Evolutionary conservation across 92 coral and sea anemone species (phyloP).

Genomic region (Palythoa grandiflora): DNA sequence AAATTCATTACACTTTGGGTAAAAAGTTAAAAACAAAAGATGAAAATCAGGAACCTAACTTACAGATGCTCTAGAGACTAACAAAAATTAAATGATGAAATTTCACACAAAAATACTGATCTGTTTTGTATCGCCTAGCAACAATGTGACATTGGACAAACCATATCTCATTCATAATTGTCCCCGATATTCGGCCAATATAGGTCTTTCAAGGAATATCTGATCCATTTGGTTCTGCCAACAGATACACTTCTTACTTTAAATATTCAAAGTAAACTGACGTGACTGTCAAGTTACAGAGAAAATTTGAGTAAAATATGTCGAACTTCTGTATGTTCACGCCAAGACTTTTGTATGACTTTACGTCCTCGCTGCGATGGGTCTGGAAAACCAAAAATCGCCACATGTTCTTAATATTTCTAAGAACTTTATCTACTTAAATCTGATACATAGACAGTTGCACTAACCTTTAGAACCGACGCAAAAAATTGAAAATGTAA

Average conservation of each 20-base stretch:
- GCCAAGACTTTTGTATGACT: background rate
- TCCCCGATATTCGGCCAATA: background rate
- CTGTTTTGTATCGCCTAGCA: no score
- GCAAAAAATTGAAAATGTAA: no score
- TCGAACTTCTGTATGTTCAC: background rate
- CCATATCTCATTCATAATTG: no score
- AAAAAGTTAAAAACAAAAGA: background rate
- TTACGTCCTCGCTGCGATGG: background rate
- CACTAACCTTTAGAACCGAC: no score
- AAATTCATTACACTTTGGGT: background rate
- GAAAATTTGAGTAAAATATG: slow-evolving; percentile 2
- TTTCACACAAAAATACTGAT: no score
- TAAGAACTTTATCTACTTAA: slow-evolving; percentile 6
- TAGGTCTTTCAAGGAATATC: background rate
- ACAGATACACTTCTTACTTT: slow-evolving; percentile 1
- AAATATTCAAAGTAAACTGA: slow-evolving; percentile 1
- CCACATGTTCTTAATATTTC: slow-evolving; percentile 5
- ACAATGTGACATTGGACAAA: no score
- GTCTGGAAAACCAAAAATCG: background rate
- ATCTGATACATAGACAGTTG: background rate
- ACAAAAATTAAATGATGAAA: no score
- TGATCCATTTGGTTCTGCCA: background rate
- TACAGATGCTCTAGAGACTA: background rate
- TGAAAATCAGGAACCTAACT: background rate
- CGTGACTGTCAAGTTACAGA: background rate